Evolutionary conservation across 2,113 vertebrate species (phyloP).

Genomic region (Nothobranchius furzeri): DNA sequence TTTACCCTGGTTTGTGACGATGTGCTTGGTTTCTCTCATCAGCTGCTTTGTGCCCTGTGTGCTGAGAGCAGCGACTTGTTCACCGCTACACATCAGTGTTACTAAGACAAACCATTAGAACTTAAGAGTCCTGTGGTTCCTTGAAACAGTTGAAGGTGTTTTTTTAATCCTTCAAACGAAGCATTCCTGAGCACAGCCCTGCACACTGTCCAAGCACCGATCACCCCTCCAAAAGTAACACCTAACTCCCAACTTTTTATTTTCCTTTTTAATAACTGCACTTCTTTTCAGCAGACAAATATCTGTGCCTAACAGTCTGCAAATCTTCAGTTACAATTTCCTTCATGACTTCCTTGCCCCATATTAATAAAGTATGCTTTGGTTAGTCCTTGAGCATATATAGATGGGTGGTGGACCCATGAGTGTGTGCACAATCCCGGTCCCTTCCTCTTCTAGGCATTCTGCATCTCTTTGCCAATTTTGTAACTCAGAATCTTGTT

Average conservation of each 20-base stretch:
- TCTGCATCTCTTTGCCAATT: constrained; percentile 99
- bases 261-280: constrained; percentile 27
- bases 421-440: constrained; percentile 31
- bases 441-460: constrained; percentile 82
- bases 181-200: constrained; percentile 54
- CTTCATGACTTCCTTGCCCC: constrained; percentile 55
- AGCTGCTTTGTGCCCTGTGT: constrained; percentile 39
- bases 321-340: constrained; percentile 43
- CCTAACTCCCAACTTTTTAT: constrained; percentile 29
- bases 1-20: constrained; percentile 28
- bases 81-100: constrained; percentile 21
- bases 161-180: constrained; percentile 10
- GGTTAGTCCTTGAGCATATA: constrained; percentile 66
- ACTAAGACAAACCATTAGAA: constrained; percentile 9
- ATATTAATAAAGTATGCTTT: constrained; percentile 70
- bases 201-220: constrained; percentile 35
- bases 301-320: constrained; percentile 49
- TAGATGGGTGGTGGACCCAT: constrained; percentile 46
- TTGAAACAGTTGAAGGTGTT: constrained; percentile 9
- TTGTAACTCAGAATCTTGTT: constrained; percentile 99
- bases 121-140: constrained; percentile 15
- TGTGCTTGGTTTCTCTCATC: constrained; percentile 59
- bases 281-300: constrained; percentile 39
- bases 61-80: constrained; percentile 17
- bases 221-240: constrained; percentile 43